These are phyloP conservation scores for Hypolimnas misippus DNA, from an alignment of 2,888 invertebrate species.

Conservation along the genomic window DNA sequence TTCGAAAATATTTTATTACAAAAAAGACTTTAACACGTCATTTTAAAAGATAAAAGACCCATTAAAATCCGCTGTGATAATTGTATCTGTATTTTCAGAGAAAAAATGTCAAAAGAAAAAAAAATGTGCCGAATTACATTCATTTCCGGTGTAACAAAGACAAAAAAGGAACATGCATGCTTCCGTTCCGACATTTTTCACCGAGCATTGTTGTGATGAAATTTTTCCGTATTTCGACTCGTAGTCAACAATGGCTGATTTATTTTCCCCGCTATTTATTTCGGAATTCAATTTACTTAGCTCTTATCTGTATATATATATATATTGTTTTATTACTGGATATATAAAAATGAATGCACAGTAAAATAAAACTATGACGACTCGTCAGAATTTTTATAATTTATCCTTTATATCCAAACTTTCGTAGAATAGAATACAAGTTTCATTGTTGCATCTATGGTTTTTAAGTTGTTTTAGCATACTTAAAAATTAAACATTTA, in stretches of 20 bases:
- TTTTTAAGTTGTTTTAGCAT: too few relatives aligned
- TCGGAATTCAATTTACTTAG: slow-evolving; percentile 11
- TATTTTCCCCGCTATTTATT: slow-evolving; percentile 17
- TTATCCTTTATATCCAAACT: too few relatives aligned
- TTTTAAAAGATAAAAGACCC: not conserved
- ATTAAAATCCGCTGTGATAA: not conserved
- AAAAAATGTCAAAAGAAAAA: slow-evolving; percentile 20
- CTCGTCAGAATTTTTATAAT: too few relatives aligned
- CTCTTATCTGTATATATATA: not conserved
- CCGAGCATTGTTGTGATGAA: slow-evolving; percentile 27
- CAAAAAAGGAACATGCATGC: slow-evolving; percentile 15
- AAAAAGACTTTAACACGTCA: too few relatives aligned
- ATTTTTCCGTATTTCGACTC: slow-evolving; percentile 25
- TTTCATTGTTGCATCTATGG: too few relatives aligned
- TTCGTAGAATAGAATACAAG: too few relatives aligned
- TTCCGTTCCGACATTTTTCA: slow-evolving; percentile 26
- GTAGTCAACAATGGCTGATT: slow-evolving; percentile 24
- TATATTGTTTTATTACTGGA: not conserved
- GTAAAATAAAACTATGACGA: too few relatives aligned
- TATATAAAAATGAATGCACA: not conserved
- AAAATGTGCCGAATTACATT: slow-evolving; percentile 23
- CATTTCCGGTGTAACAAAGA: slow-evolving; percentile 16
- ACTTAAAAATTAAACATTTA: too few relatives aligned
- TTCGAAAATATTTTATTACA: too few relatives aligned
- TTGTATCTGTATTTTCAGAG: not conserved